Conservation (phyloP, 2,888 invertebrate genomes). For the Idaea straminata region DNA sequence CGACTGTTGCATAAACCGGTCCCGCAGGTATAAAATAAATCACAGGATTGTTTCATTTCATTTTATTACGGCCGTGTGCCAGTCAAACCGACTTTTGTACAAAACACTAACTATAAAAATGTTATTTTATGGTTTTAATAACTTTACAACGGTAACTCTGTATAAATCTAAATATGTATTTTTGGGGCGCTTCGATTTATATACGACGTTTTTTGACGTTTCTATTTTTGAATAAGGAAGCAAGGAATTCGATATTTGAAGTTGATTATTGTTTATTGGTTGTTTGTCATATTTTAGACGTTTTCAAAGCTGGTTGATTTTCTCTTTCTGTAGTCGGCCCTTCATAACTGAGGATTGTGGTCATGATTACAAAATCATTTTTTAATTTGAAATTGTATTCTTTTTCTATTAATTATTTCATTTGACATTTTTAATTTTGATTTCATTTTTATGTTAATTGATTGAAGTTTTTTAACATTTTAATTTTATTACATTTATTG, state of each 20-base stretch:
- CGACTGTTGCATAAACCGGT: constrained; percentile 47
- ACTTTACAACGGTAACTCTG: constrained; percentile 36
- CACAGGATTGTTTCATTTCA: constrained; percentile 73
- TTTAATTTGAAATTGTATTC: too few relatives aligned
- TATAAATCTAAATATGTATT: constrained; percentile 31
- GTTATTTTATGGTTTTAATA: constrained; percentile 59
- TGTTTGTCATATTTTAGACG: constrained; percentile 6
- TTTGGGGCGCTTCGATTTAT: constrained; percentile 17
- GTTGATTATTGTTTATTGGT: not conserved
- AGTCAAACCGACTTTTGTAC: constrained; percentile 59
- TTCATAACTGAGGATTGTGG: too few relatives aligned
- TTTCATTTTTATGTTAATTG: too few relatives aligned
- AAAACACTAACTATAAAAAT: constrained; percentile 60
- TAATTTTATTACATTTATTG: too few relatives aligned
- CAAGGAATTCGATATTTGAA: not conserved
- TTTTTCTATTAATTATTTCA: too few relatives aligned
- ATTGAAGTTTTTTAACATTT: too few relatives aligned
- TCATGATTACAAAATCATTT: too few relatives aligned
- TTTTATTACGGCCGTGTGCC: constrained; percentile 66
- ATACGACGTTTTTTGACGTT: constrained; percentile 19
- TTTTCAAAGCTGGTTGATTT: too few relatives aligned
- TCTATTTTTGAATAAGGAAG: constrained; percentile 13
- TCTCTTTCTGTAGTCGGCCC: too few relatives aligned
- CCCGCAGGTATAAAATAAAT: constrained; percentile 67
- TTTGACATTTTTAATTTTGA: too few relatives aligned